Conservation (phyloP, 1,140 invertebrate genomes). For the Oreohelix idahoensis region DNA sequence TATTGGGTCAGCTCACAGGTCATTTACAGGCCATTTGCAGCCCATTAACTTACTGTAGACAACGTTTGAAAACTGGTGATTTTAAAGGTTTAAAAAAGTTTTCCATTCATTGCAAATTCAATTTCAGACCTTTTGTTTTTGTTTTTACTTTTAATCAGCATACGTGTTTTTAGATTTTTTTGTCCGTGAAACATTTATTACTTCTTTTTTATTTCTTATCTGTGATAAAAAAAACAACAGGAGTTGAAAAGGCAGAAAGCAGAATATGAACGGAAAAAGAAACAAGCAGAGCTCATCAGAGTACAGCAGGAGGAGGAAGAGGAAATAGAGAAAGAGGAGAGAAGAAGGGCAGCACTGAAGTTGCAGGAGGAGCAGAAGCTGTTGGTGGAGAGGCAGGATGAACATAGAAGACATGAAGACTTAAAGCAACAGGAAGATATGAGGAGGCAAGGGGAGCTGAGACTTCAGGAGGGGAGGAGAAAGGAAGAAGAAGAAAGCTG, state of each 20-base stretch:
- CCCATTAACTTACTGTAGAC: no score
- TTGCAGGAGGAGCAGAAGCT: slow-evolving; percentile 67
- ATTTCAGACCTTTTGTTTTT: no score
- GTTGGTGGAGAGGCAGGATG: slow-evolving; percentile 54
- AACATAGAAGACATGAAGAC: slow-evolving; percentile 15
- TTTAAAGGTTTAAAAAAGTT: no score
- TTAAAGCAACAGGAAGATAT: not conserved
- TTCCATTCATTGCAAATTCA: no score
- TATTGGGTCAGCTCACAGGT: no score
- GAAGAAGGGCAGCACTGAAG: slow-evolving; percentile 59
- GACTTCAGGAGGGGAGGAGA: slow-evolving; percentile 38
- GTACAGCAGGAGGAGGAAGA: slow-evolving; percentile 51
- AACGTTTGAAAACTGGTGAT: no score
- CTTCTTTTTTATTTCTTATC: no score
- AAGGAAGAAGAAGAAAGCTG: slow-evolving; percentile 39
- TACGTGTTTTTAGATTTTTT: no score
- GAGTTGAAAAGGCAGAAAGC: slow-evolving; percentile 66
- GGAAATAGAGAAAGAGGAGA: slow-evolving; percentile 63
- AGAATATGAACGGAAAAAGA: slow-evolving; percentile 66
- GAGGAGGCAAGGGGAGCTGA: slow-evolving; percentile 32
- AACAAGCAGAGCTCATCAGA: slow-evolving; percentile 60
- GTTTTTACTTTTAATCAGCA: no score
- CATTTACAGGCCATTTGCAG: no score
- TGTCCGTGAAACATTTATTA: no score
- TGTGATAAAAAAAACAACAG: slow-evolving; percentile 49